phyloP scores from a whole-genome alignment of 2,888 invertebrate species.

The Plagodis dolabraria region DNA sequence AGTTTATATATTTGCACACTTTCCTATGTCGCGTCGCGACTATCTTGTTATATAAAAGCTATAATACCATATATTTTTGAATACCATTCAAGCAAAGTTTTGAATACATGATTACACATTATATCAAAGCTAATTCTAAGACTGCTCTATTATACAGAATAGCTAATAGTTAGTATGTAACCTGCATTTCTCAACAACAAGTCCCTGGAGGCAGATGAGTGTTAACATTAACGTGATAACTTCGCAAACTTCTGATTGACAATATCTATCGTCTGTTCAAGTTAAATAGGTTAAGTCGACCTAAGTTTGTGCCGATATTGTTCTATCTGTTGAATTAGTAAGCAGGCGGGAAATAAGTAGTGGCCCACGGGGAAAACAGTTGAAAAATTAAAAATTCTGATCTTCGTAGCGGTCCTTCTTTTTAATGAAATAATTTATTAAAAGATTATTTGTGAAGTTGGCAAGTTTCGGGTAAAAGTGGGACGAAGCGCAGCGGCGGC shows the following conservation, averaged over 20 bases:
- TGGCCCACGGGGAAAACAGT: conserved; percentile 5
- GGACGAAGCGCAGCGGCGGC: conserved; percentile 49
- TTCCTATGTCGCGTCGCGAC: no score
- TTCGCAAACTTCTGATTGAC: conserved; percentile 30
- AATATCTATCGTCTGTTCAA: conserved; percentile 16
- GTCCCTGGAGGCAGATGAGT: conserved; percentile 16
- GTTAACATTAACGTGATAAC: conserved; percentile 16
- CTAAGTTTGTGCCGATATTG: conserved; percentile 6
- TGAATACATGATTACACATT: no score
- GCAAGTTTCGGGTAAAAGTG: conserved; percentile 67
- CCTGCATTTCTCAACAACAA: not conserved
- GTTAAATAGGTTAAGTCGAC: conserved; percentile 23
- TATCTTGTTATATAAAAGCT: no score
- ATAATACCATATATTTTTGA: no score
- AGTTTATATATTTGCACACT: no score
- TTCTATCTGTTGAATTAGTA: conserved; percentile 18
- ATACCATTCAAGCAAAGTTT: no score
- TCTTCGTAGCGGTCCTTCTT: conserved; percentile 7
- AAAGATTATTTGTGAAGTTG: conserved; percentile 49
- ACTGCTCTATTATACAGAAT: no score
- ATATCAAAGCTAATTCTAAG: no score
- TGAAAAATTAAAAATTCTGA: conserved; percentile 16
- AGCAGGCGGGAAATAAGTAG: conserved; percentile 6
- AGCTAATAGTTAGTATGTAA: not conserved
- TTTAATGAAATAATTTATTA: conserved; percentile 31